phyloP scores from a whole-genome alignment of 30 jellyfish, hydroid and myxozoan genomes.

The Aurelia sp. region DNA sequence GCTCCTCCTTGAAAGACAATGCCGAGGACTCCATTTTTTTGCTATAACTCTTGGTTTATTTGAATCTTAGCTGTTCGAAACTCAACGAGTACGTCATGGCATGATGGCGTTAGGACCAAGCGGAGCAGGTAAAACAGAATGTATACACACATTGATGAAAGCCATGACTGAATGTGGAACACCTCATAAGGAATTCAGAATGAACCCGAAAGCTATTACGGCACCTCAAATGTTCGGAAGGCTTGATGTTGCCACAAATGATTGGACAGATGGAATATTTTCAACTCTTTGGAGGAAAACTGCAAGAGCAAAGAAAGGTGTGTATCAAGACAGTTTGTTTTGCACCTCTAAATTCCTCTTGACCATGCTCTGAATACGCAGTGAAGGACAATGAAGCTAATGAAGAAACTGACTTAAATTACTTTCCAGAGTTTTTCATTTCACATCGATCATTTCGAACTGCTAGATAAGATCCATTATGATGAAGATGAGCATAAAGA shows the following conservation, averaged over 20 bases:
- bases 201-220: slow-evolving; percentile 92
- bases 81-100: slow-evolving; percentile 94
- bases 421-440: too few species aligned
- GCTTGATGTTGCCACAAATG: slow-evolving; percentile 87
- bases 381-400: too few species aligned
- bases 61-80: slow-evolving; percentile 65
- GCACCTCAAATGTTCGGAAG: slow-evolving; percentile 95
- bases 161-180: slow-evolving; percentile 92
- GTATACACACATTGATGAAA: slow-evolving; percentile 83
- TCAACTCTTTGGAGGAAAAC: slow-evolving; percentile 92
- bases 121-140: slow-evolving; percentile 87
- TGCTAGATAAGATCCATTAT: too few species aligned
- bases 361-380: too few species aligned
- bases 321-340: not conserved
- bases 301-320: slow-evolving; percentile 77
- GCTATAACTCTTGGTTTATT: too few species aligned
- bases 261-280: slow-evolving; percentile 91
- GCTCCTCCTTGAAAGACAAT: too few species aligned
- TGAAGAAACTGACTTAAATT: too few species aligned
- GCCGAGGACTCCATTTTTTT: too few species aligned
- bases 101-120: slow-evolving; percentile 96
- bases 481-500: too few species aligned
- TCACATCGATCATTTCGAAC: too few species aligned
- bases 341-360: not conserved
- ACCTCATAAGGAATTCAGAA: slow-evolving; percentile 84